Conservation (phyloP, 2,113 vertebrate genomes). For the mouse (Mus musculus) region GRCm39 chr13:25490501-25491000, state of each 20-base stretch:
- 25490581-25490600: not conserved
- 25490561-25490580: not conserved
- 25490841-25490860: not conserved
- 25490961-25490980: not conserved
- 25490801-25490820: not conserved
- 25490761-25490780: not conserved
- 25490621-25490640: not conserved
- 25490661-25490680: not conserved
- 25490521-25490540: not conserved
- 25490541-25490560: not conserved
- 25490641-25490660: constrained; percentile 28
- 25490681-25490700: not conserved
- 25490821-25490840: not conserved
- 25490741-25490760: not conserved
- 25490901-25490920: not conserved
- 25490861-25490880: not conserved
- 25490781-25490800: not conserved
- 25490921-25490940: not conserved
- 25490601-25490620: not conserved
- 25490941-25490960: not conserved
- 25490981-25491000: not conserved
- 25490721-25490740: not conserved
- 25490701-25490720: not conserved
- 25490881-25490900: not conserved
- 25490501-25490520: not conserved